Conservation (phyloP, 1,140 invertebrate species). For the Ceratosolen fusciceps region DNA sequence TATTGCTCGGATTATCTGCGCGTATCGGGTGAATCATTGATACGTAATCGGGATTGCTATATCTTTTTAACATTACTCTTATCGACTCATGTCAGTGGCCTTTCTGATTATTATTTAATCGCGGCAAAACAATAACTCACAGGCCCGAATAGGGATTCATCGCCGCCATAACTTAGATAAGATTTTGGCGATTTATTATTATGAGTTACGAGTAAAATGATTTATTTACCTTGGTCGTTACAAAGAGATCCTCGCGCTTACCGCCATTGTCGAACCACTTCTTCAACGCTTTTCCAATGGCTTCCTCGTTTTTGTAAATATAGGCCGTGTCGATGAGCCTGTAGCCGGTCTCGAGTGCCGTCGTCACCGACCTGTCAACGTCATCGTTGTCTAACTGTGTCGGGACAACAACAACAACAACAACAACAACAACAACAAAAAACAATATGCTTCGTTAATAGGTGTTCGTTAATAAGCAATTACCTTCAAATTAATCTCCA, state of each 20-base stretch:
- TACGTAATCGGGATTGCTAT: no score
- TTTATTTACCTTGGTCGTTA: slow-evolving; percentile 46
- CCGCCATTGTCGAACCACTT: slow-evolving; percentile 42
- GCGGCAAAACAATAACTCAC: no score
- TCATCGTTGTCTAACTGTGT: slow-evolving; percentile 73
- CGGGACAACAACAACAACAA: no score
- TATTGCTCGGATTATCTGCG: no score
- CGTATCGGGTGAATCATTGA: no score
- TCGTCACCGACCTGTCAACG: slow-evolving; percentile 18
- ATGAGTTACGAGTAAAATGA: no score
- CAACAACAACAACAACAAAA: no score
- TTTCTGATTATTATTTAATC: no score
- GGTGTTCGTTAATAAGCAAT: slow-evolving; percentile 19
- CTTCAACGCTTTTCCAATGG: slow-evolving; percentile 43
- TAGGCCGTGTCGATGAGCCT: slow-evolving; percentile 43
- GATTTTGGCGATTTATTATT: background rate
- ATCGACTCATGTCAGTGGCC: background rate
- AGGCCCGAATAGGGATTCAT: no score
- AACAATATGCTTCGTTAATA: slow-evolving; percentile 30
- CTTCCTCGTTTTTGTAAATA: slow-evolving; percentile 44
- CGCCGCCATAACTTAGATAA: background rate
- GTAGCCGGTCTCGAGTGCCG: slow-evolving; percentile 33
- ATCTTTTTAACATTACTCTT: no score
- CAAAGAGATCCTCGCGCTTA: slow-evolving; percentile 42
- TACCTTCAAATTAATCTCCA: no score